phyloP scores from a whole-genome alignment of 2,797 vertebrate genomes.

The Enteromius trimaculatus region DNA sequence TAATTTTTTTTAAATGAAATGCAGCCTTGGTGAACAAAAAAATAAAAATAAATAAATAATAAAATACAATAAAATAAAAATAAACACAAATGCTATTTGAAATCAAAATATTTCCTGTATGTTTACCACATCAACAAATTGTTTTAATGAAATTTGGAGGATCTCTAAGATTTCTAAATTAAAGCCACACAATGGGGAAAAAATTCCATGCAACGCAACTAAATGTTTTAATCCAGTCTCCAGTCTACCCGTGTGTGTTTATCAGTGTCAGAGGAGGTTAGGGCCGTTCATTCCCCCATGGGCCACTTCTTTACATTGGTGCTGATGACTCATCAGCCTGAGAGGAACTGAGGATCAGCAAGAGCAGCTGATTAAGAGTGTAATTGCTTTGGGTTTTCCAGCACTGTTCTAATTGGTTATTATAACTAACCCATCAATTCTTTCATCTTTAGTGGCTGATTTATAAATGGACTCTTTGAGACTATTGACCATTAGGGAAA shows the following conservation, averaged over 20 bases:
- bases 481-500: constrained; percentile 21
- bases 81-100: background rate
- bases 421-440: constrained; percentile 45
- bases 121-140: background rate
- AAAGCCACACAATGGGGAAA: background rate
- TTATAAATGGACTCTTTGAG: constrained; percentile 27
- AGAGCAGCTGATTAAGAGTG: constrained; percentile 34
- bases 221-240: constrained; percentile 11
- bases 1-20: background rate
- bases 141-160: background rate
- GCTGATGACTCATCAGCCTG: constrained; percentile 49
- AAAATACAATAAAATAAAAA: no score
- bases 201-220: background rate
- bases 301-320: constrained; percentile 19
- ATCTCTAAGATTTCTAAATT: background rate
- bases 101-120: background rate
- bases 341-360: constrained; percentile 25
- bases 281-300: constrained; percentile 13
- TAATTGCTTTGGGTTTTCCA: constrained; percentile 48
- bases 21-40: no score
- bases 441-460: constrained; percentile 36
- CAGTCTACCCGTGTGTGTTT: constrained; percentile 17
- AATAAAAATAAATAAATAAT: no score
- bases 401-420: constrained; percentile 37
- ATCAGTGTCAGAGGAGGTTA: constrained; percentile 30